Percentiles rank a stretch among this genome's conserved stretches.
phyloP scores from a whole-genome alignment of 1,140 invertebrate genomes.

The Platyscapa corneri region DNA sequence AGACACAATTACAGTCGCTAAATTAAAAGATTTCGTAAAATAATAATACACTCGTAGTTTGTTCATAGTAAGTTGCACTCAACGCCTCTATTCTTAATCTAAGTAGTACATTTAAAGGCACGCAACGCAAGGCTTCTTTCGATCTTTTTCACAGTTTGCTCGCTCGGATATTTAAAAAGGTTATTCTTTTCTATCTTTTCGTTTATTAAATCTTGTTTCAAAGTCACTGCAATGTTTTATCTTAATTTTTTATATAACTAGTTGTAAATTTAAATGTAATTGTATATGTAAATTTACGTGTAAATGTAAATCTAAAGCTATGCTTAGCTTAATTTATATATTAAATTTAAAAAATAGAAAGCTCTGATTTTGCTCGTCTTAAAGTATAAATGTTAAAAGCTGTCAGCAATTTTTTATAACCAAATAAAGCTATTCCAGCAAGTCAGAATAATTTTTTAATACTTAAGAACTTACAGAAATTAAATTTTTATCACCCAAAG shows the following conservation, averaged over 20 bases:
- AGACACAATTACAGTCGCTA: neutral
- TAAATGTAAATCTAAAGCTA: neutral
- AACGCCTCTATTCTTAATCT: constrained; percentile 28
- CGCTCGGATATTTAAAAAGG: constrained; percentile 23
- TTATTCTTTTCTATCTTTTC: constrained; percentile 19
- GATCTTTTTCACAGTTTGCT: constrained; percentile 24
- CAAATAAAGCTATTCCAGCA: constrained; percentile 39
- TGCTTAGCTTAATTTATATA: neutral
- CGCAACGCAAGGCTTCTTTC: constrained; percentile 43
- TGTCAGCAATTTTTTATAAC: constrained; percentile 26
- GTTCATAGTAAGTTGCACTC: constrained; percentile 24
- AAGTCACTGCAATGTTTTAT: neutral
- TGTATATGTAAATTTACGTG: too few species aligned
- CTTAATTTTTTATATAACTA: neutral
- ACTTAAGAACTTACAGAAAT: constrained; percentile 7
- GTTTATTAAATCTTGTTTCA: neutral
- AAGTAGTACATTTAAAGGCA: constrained; percentile 38
- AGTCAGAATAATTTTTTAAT: neutral
- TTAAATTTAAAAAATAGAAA: constrained; percentile 45
- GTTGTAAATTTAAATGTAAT: too few species aligned
- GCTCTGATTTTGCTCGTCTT: constrained; percentile 35
- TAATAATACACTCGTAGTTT: neutral
- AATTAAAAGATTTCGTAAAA: neutral
- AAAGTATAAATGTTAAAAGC: constrained; percentile 35
- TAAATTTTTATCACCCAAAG: constrained; percentile 17